A percentile compares a stretch with the other conserved stretches of the same genome.
Conservation (phyloP, 2,113 vertebrate genomes). For the Castor canadensis region DNA sequence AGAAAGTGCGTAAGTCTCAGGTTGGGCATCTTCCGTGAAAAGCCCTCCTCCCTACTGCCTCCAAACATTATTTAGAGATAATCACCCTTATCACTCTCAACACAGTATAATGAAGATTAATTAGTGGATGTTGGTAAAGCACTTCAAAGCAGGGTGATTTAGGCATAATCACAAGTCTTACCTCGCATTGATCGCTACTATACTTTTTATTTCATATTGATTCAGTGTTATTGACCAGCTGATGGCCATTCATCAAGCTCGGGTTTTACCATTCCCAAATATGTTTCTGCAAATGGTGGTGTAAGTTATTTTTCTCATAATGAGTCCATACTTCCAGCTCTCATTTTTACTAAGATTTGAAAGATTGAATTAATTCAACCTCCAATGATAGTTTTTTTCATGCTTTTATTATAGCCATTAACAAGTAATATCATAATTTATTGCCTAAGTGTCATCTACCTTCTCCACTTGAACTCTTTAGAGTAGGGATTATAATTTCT, state of each 20-base stretch:
- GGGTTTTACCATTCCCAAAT: constrained; percentile 53
- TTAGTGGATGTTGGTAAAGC: constrained; percentile 57
- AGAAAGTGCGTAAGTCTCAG: neutral
- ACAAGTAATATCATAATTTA: constrained; percentile 47
- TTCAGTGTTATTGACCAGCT: constrained; percentile 48
- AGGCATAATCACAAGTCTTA: constrained; percentile 54
- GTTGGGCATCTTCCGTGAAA: neutral
- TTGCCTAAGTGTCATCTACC: neutral
- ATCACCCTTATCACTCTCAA: constrained; percentile 36
- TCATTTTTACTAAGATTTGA: constrained; percentile 55
- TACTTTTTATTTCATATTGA: constrained; percentile 73
- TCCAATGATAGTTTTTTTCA: constrained; percentile 41
- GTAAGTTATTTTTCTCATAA: constrained; percentile 40
- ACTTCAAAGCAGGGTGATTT: constrained; percentile 50
- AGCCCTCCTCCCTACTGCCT: neutral
- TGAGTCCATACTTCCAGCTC: neutral
- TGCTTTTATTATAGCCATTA: constrained; percentile 65
- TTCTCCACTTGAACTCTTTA: constrained; percentile 42
- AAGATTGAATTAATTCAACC: constrained; percentile 59
- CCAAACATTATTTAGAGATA: constrained; percentile 22
- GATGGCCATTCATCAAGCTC: constrained; percentile 63
- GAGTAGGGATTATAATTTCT: constrained; percentile 41
- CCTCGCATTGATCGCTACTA: constrained; percentile 58
- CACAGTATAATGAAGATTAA: constrained; percentile 48
- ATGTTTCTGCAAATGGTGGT: constrained; percentile 35